Conservation (phyloP, 2,113 vertebrate genomes). For the Conger conger region DNA sequence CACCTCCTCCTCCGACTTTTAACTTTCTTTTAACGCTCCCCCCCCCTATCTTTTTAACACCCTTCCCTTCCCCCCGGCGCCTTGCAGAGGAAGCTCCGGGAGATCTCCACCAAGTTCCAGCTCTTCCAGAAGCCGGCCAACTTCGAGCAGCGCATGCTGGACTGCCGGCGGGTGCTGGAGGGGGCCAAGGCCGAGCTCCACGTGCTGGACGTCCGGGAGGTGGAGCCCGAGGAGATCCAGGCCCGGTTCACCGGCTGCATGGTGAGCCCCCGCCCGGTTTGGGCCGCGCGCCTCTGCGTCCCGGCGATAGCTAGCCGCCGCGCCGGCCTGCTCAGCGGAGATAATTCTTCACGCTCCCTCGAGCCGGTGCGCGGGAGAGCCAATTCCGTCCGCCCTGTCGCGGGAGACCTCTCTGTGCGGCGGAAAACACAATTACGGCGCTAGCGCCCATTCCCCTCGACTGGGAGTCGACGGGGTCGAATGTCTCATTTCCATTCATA, state of each 20-base stretch:
- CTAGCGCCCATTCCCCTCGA: not conserved
- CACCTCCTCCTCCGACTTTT: not conserved
- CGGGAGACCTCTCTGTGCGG: not conserved
- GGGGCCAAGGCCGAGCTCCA: constrained; percentile 85
- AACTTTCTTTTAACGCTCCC: not conserved
- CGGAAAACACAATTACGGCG: not conserved
- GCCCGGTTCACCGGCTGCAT: constrained; percentile 85
- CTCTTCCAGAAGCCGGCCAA: constrained; percentile 98
- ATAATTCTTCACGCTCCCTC: not conserved
- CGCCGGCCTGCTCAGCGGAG: not conserved
- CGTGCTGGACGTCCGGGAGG: constrained; percentile 79
- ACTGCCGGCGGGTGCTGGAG: constrained; percentile 88
- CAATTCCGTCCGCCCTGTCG: not conserved
- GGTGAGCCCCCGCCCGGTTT: constrained; percentile 66
- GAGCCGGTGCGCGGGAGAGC: not conserved
- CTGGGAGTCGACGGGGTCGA: not conserved
- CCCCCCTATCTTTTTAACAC: not conserved
- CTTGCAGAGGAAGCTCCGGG: constrained; percentile 87
- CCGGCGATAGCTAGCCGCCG: not conserved
- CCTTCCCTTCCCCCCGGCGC: no score
- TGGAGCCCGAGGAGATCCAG: constrained; percentile 86
- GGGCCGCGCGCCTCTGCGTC: not conserved
- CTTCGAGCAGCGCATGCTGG: constrained; percentile 97
- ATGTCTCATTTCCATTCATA: not conserved
- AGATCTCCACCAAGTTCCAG: constrained; percentile 94